A percentile compares a stretch with the other conserved stretches of the same genome.
These are phyloP conservation scores for Ashinkailepas kermadecensis DNA, from an alignment of 2,888 invertebrate genomes.

Conservation along the genomic window DNA sequence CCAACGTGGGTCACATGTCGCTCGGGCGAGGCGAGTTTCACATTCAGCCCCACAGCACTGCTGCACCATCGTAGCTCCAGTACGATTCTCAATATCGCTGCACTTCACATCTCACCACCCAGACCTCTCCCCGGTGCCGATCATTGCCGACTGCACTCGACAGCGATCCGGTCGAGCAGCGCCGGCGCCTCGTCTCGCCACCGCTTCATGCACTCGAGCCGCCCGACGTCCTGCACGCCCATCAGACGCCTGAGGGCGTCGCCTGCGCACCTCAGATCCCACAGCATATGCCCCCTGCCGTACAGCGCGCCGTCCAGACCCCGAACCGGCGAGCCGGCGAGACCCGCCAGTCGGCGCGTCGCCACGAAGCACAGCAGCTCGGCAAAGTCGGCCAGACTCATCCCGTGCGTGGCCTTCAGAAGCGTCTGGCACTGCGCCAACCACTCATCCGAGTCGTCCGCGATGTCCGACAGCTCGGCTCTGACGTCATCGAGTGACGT, in stretches of 20 bases:
- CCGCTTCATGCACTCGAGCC: neutral
- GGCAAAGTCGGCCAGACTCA: constrained; percentile 32
- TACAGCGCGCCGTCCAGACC: constrained; percentile 28
- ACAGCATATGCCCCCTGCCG: constrained; percentile 27
- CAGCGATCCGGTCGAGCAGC: no score
- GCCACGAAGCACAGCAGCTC: constrained; percentile 29
- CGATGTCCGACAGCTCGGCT: constrained; percentile 14
- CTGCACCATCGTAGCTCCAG: no score
- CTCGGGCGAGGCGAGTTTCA: no score
- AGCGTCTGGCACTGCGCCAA: constrained; percentile 32
- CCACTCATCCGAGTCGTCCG: constrained; percentile 30
- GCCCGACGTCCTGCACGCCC: constrained; percentile 24
- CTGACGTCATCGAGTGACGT: constrained; percentile 55
- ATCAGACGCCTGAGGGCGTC: constrained; percentile 28
- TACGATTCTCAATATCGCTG: no score
- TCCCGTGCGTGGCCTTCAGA: constrained; percentile 32
- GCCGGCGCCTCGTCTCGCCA: neutral
- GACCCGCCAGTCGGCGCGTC: constrained; percentile 26
- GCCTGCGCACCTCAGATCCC: constrained; percentile 26
- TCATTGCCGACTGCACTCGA: no score
- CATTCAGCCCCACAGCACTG: no score
- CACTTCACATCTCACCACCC: no score
- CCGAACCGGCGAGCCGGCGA: constrained; percentile 21
- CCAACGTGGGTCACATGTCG: no score
- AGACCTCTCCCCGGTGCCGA: no score